Evolutionary conservation across 2,888 invertebrate genomes (phyloP).

Genomic region (Sialis fuliginosa): DNA sequence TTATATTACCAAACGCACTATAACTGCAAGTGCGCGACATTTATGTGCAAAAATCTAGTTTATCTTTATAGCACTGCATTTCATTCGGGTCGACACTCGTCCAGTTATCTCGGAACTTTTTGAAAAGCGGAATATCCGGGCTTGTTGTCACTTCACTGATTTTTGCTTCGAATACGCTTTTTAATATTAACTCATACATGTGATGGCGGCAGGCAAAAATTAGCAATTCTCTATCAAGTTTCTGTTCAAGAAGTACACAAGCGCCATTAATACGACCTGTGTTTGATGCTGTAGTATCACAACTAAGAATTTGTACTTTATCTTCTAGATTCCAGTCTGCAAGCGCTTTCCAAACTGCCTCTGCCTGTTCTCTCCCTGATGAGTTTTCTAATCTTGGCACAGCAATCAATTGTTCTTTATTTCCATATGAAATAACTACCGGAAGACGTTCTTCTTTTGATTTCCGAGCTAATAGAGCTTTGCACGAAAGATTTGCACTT

Average conservation of each 20-base stretch:
- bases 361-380: slow-evolving; percentile 11
- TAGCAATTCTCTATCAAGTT: slow-evolving; percentile 8
- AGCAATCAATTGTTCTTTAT: slow-evolving; percentile 14
- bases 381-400: slow-evolving; percentile 14
- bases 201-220: no score
- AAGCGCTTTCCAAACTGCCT: slow-evolving; percentile 11
- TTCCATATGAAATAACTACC: slow-evolving; percentile 12
- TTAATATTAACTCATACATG: no score
- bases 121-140: no score
- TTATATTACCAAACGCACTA: no score
- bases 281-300: slow-evolving; percentile 14
- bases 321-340: slow-evolving; percentile 4
- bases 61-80: no score
- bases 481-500: no score
- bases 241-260: slow-evolving; percentile 12
- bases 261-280: slow-evolving; percentile 13
- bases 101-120: no score
- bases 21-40: no score
- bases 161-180: no score
- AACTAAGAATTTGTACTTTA: slow-evolving; percentile 11
- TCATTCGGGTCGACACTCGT: no score
- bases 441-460: slow-evolving; percentile 15
- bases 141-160: no score
- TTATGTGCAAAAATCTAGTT: no score
- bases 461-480: slow-evolving; percentile 11